These are phyloP conservation scores for Micromys minutus DNA, from an alignment of 2,113 vertebrate species.

Conservation along the genomic window DNA sequence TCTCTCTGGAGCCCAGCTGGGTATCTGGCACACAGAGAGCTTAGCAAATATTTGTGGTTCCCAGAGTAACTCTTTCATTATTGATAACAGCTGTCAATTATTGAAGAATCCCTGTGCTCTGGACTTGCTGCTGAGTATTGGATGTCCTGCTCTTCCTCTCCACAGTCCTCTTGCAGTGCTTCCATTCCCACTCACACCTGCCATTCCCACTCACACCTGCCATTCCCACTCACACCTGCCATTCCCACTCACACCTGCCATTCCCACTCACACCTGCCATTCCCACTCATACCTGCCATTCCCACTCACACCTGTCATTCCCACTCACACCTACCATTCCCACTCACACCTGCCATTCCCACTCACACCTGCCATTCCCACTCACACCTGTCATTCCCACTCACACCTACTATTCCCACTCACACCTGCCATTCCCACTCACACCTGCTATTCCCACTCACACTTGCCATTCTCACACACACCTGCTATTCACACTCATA, in stretches of 20 bases:
- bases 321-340: neutral
- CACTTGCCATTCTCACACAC: neutral
- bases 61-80: neutral
- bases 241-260: neutral
- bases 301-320: neutral
- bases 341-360: neutral
- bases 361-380: neutral
- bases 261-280: neutral
- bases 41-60: neutral
- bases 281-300: neutral
- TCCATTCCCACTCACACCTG: neutral
- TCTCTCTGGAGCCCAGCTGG: neutral
- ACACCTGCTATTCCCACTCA: neutral
- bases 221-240: neutral
- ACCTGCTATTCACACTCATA: neutral
- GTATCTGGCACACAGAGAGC: neutral
- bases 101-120: neutral
- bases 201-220: neutral
- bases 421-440: neutral
- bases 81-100: neutral
- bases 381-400: neutral
- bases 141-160: fast-evolving
- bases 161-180: neutral
- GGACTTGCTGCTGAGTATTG: neutral
- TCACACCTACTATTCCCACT: neutral